Evolutionary conservation across 2,888 invertebrate species (phyloP), one percentile per base, ranked within the genome.

Genomic region (Monochamus alternatus): DNA sequence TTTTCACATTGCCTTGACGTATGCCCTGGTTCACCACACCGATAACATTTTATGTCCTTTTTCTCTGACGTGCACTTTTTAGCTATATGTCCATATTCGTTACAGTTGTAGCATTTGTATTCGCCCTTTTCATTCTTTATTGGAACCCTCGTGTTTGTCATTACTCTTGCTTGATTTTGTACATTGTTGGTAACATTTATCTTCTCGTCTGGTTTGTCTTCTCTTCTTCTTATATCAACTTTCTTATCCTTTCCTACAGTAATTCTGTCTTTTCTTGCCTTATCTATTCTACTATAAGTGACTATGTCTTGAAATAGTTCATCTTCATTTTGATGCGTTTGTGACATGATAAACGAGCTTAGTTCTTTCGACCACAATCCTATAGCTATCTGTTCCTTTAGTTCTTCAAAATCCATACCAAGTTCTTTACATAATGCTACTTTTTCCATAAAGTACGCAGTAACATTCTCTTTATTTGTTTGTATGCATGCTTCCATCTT

Each of bases 181-280:
- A 22, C 22, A 22, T 22, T 22, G 22, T 52, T 52, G 52, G 7
- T 52, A n/a, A 10, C 52, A 38, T 38, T 1, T 38, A 5, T 7
- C 7, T 38, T 38, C 38, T 22, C 22, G 22, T 22, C 22, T 22
- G 22, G 22, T 22, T 22, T 22, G 22, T 22, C 22, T 22, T 22
- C 22, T 22, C 22, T 22, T 22, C 22, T 22, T 22, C 22, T 22
- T 44, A 0, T 5, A 9, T 55, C 52, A 4, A 55, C 12, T 12
- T 55, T 55, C 12, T 55, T 55, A 7, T 14, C 52, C 12, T 55
- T 55, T 12, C 12, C 52, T 10, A 10, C n/a, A n/a, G 7, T 10
- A 12, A 55, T 55, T 55, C 52, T 55, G 5, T 55, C 14, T 58
- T 58, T 58, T 58, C 58, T 58, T 4, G 58, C 58, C n/a, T 7